phyloP scores from a whole-genome alignment of 2,888 invertebrate genomes.

The Pherbina coryleti region DNA sequence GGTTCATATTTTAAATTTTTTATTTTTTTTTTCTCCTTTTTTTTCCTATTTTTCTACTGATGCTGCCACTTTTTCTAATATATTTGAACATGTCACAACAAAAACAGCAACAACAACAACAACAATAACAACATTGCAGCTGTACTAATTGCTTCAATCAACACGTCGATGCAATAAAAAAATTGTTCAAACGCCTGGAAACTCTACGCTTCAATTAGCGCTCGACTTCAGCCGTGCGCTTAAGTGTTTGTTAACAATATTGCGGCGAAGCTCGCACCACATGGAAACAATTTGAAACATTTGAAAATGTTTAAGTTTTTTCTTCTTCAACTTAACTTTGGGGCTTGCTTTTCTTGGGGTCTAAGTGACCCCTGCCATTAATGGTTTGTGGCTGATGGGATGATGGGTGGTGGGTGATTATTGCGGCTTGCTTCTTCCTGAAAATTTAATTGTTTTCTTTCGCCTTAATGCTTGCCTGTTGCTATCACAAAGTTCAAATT shows the following conservation, averaged over 20 bases:
- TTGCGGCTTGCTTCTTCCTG: too few relatives aligned
- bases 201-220: background rate
- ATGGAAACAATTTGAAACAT: too few relatives aligned
- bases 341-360: background rate
- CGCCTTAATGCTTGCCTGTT: background rate
- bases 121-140: constrained; percentile 1
- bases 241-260: background rate
- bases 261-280: background rate
- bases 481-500: background rate
- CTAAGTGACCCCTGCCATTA: background rate
- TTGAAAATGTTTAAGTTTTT: too few relatives aligned
- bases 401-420: too few relatives aligned
- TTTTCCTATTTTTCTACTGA: background rate
- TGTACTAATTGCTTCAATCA: constrained; percentile 64
- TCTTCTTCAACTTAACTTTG: background rate
- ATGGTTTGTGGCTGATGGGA: too few relatives aligned
- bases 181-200: background rate
- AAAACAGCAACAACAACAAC: constrained; percentile 17
- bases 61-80: constrained; percentile 7
- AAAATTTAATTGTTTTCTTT: background rate
- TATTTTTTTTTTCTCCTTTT: background rate
- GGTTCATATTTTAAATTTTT: too few relatives aligned
- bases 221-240: background rate
- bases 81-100: constrained; percentile 42
- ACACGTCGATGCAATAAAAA: constrained; percentile 54